Evolutionary conservation across 2,113 vertebrate genomes (phyloP).

Genomic region (Mesoclemmys tuberculata): DNA sequence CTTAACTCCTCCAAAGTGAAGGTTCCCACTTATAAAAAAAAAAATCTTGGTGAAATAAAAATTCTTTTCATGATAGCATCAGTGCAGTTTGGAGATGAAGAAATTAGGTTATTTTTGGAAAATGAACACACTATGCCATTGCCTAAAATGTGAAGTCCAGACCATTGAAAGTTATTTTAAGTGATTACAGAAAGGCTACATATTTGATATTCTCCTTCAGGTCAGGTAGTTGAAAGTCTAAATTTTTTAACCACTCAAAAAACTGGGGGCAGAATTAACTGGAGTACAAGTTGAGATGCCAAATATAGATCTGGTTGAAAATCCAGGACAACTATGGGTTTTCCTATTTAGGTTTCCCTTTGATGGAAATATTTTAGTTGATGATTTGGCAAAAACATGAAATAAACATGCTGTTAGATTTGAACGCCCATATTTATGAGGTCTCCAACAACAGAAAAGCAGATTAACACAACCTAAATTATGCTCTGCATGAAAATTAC

Average conservation of each 20-base stretch:
- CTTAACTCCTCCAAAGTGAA: neutral
- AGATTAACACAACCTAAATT: constrained; percentile 63
- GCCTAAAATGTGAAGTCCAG: neutral
- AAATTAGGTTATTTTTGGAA: neutral
- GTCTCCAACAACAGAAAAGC: constrained; percentile 51
- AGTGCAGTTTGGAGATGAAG: neutral
- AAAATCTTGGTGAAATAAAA: neutral
- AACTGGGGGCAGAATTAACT: neutral
- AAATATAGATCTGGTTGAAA: neutral
- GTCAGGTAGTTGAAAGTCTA: neutral
- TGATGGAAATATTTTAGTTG: neutral
- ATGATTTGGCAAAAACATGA: neutral
- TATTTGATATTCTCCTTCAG: constrained; percentile 25
- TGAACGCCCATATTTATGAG: constrained; percentile 48
- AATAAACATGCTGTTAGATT: neutral
- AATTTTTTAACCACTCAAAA: neutral
- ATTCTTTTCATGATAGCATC: neutral
- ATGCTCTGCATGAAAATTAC: constrained; percentile 24
- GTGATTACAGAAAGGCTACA: neutral
- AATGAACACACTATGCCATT: neutral
- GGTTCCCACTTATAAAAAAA: neutral
- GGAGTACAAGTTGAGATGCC: neutral
- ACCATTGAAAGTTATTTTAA: neutral
- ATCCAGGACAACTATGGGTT: neutral
- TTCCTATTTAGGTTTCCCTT: neutral